Evolutionary conservation across 1,140 invertebrate genomes (phyloP), one percentile per base, ranked within the genome.

Genomic region (Drosophila oshimai): DNA sequence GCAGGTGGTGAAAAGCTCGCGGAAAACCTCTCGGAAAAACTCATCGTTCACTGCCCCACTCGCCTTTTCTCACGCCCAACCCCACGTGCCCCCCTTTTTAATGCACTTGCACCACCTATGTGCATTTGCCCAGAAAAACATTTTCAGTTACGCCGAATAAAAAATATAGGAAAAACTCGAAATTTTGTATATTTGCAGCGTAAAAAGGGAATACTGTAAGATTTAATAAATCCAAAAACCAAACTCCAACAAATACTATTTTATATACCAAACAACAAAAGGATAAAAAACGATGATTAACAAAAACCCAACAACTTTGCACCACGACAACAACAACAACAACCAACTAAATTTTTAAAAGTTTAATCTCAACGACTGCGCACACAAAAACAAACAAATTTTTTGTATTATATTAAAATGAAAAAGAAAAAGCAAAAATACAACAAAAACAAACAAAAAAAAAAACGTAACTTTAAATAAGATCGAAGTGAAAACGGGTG

Each of bases 311-410:
- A 53, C 46, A 68, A 68, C 26, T 68, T 68, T 68, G 68, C 44
- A 71, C 36, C 24, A 42, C 61, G 47, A 47, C 17, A 37, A 26
- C 39, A 64, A 64, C 31, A 41, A 58, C 49, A 72, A 65, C 34
- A 64, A 79, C 62, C 37, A 81, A 71, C 46, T 24, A 58, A 65
- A 64, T 28, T 65, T 65, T 64, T 65, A 64, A 61, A 64, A 65
- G 49, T 65, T 65, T 64, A 80, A 87, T 65, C 80, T 84, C 80
- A 84, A 84, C 80, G 80, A 86, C 80, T 86, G 80, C 80, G 80
- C 80, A 86, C 80, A 86, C 68, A 81, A 86, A 60, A 83, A 50
- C 54, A 78, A 78, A 81, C 78, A 83, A 84, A 78, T 83, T 84
- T 83, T 83, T 83, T 84, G 79, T 81, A 81, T 73, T 81, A 81